Evolutionary conservation across 2,797 vertebrate species (phyloP), one percentile per base, ranked within the genome.

Genomic region (Cirrhinus mrigala): DNA sequence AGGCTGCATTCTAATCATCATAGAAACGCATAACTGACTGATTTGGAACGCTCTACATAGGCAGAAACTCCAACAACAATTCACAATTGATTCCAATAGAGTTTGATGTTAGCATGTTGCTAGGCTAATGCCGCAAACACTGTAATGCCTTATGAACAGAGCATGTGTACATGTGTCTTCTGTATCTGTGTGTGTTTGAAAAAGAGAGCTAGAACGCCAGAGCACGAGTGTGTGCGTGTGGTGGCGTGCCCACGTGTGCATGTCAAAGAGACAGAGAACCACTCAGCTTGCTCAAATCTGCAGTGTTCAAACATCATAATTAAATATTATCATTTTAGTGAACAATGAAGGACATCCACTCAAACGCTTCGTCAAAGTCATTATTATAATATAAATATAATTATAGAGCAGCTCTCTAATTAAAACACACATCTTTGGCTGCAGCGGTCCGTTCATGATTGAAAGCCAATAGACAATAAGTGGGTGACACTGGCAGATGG

Each of bases 351-450:
- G 87, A 89, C 85, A 88, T 88, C 87, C 86, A 90, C 64, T 89
- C 87, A 88, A 88, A 90, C 74, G 81, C 86, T 89, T 87, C 52
- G 85, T 89, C 90, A 89, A 88, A 90, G 89, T 90, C 88, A 89
- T 90, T 90, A 92, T 90, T 91, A 89, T 89, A 91, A 91, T 90
- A 91, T 90, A 91, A 92, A 92, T 91, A 92, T 91, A 92, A 92
- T 91, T 90, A 92, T 85, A 89, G 75, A 87, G 81, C 81, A 83
- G 89, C 82, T 82, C 89, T 83, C 88, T 92, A 92, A 92, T 92
- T 92, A 92, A 92, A 91, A 91, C 89, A 89, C 90, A 91, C 89
- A 89, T 92, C 89, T 90, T 92, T 85, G 75, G 90, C 89, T 87
- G 87, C 85, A 77, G 68, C 80, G 76, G 86, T 88, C 89, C 87